Base-by-base conservation (phyloP, 2,888 invertebrate species). In the Cyclophora albipunctata region DNA sequence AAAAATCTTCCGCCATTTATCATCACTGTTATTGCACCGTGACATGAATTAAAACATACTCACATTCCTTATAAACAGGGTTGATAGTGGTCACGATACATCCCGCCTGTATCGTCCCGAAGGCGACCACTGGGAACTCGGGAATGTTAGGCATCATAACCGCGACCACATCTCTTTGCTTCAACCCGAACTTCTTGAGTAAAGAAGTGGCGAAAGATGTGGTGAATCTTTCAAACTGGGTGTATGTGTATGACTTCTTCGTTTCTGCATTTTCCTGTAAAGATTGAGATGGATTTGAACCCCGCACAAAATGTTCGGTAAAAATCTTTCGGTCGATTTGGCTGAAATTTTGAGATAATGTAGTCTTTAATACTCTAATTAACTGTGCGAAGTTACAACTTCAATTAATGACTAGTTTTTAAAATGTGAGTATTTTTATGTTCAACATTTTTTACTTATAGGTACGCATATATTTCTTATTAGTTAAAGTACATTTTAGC, bases 61-160 rank as follows among this genome's bases (percentile, higher is more conserved):
- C 68, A 91, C 91, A 82, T 60, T 91, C 86, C 57, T 93, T 95
- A 66, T 95, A 95, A 60, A 91, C 79, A 34, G 95, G 94, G 82
- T 95, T 95, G n/a, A 94, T 83, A 1, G 95, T 92, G 0, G 95
- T 94, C 33, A 93, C 84, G 4, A 91, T 70, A 34, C 94, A 81
- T 0, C 93, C 94, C 40, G 94, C 94, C 65, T 93, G 92, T n/a
- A 93, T 63, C 6, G 90, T 81, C 0, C 94, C 95, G 49, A 94
- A 78, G 0, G 91, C 80, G 0, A 91, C 90, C 7, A 94, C 90
- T 0, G 92, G 89, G 67, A 91, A 93, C 75, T 96, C 95, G 0
- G 95, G 95, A 48, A 91, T 73, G 71, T 96, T 96, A 1, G 95
- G 94, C 52, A 95, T 64, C 59, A 94, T 90, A 1, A 93, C 67